Conservation (phyloP, 1,140 invertebrate genomes). For the Choristoneura fumiferana region DNA sequence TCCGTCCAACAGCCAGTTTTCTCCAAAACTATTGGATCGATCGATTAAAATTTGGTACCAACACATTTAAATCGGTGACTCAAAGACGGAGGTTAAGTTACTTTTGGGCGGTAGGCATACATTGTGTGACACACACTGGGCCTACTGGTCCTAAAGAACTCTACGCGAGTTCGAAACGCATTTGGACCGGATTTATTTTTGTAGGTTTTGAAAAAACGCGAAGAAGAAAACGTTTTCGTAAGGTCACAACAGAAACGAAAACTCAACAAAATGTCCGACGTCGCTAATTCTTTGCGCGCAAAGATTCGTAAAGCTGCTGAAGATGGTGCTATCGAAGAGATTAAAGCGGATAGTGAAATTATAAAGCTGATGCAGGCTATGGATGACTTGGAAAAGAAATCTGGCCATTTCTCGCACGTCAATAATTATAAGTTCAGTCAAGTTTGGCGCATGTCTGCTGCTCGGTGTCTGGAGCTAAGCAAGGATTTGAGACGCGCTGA, state of each 20-base stretch:
- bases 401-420: constrained; percentile 81
- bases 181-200: no score
- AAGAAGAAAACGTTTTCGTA: constrained; percentile 91
- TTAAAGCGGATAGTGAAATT: constrained; percentile 80
- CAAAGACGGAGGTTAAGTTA: no score
- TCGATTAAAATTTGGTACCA: no score
- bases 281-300: constrained; percentile 81
- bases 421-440: constrained; percentile 70
- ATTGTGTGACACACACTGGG: no score
- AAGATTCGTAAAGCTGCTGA: constrained; percentile 81
- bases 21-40: no score
- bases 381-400: constrained; percentile 82
- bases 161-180: no score
- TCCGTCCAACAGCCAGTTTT: no score
- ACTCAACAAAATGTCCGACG: constrained; percentile 88
- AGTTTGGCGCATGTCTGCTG: constrained; percentile 62
- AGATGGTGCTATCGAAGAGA: constrained; percentile 77
- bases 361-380: constrained; percentile 82
- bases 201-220: constrained; percentile 88
- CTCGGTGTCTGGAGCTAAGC: constrained; percentile 38
- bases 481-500: constrained; percentile 49
- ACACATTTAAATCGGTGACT: no score
- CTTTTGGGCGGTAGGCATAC: no score
- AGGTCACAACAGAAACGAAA: constrained; percentile 90
- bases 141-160: no score